These are phyloP conservation scores for Dinomys branickii DNA, from an alignment of 2,113 vertebrate species.

Conservation along the genomic window DNA sequence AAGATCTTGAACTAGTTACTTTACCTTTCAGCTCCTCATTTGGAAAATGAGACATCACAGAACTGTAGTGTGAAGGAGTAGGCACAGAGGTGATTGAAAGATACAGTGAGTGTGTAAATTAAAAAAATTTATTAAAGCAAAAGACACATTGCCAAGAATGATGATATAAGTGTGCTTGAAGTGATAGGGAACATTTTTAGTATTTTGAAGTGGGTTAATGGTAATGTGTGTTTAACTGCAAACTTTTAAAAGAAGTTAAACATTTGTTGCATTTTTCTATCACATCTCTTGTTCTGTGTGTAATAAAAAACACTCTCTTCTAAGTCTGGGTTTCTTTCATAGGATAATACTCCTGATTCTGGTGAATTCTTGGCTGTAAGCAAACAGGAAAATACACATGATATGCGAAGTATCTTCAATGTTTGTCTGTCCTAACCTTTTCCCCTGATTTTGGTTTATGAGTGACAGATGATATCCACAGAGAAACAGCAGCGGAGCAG, in stretches of 20 bases:
- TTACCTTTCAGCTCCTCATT: neutral
- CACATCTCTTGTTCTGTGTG: neutral
- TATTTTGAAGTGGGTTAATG: too few relatives aligned
- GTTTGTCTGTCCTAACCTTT: neutral
- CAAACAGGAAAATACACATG: neutral
- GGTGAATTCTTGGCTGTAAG: neutral
- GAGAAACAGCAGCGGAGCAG: neutral
- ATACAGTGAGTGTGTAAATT: too few relatives aligned
- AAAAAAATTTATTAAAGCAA: too few relatives aligned
- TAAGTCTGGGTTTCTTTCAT: neutral
- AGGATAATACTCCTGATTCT: neutral
- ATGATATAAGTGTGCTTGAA: too few relatives aligned
- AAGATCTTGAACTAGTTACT: neutral
- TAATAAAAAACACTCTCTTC: neutral
- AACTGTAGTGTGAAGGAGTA: neutral
- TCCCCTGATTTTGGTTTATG: neutral
- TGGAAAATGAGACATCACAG: neutral
- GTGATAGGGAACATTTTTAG: too few relatives aligned
- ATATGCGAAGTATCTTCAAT: neutral
- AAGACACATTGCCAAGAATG: too few relatives aligned
- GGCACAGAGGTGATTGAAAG: too few relatives aligned
- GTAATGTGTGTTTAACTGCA: too few relatives aligned
- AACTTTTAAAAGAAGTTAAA: too few relatives aligned
- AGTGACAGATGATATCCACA: neutral
- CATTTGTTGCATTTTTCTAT: too few relatives aligned